Evolutionary conservation across 2,797 vertebrate species (phyloP), one percentile per base, ranked within the genome.

Genomic region (Graptemys geographica): DNA sequence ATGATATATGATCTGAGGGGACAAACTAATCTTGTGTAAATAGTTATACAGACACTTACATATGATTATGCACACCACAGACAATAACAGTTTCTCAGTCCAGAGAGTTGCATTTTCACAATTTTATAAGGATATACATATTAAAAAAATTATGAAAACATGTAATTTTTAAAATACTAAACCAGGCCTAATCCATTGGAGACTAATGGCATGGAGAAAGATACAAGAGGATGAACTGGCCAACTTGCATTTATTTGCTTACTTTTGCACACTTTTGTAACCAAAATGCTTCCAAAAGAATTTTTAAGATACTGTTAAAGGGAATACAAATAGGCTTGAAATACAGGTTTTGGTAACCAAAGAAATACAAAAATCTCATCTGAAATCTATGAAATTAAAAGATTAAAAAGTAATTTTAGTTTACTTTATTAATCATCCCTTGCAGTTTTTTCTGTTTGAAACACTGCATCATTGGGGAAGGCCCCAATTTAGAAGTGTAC

Each of bases 151-250:
- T 44, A 41, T 47, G 41, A 76, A 37, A 74, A 74, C 56, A 56
- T 44, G 25, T 91, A 31, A 91, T 49, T 41, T 92, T 47, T 52
- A 93, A 93, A 96, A 52, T 27, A 19, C 65, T 86, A 97, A 86
- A 53, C 5, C 49, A 86, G 80, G 52, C 56, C 25, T 16, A 89
- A 79, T 37, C 92, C 86, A 84, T 79, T 11, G 49, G 31, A 89
- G 41, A 78, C 18, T 47, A 76, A 78, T 28, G 81, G 37, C 84
- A 94, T 21, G 9, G n/a, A 37, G 65, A 37, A 90, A 89, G 23
- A 53, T 49, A 88, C n/a, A 47, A 57, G n/a, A 87, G 79, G 62
- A 69, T 21, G 9, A 88, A 74, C 21, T 21, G 33, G 55, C 47
- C 94, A 85, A 81, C 87, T 25, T 76, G 44, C 23, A 44, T 74